Percentiles rank a stretch among this genome's conserved stretches.
These are phyloP conservation scores for Ceratoteleas bidentatus DNA, from an alignment of 1,140 invertebrate species.

Conservation along the genomic window DNA sequence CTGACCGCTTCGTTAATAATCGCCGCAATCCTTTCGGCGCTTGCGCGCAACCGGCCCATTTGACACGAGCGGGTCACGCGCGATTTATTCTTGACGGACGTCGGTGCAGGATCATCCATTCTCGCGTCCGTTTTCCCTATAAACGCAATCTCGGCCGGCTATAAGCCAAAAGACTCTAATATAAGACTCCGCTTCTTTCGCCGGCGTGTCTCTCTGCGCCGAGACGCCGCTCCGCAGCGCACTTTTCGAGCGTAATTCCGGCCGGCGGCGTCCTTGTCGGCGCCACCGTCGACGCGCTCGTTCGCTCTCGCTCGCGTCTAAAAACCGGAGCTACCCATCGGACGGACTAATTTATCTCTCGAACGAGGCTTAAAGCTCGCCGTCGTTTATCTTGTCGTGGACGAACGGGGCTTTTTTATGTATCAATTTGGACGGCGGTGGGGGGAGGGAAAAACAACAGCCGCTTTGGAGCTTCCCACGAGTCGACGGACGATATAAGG, in stretches of 20 bases:
- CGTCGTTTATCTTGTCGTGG: conserved; percentile 75
- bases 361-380: conserved; percentile 73
- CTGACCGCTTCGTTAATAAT: no score
- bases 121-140: conserved; percentile 61
- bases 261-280: conserved; percentile 24
- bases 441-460: conserved; percentile 24
- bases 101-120: conserved; percentile 55
- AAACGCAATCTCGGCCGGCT: conserved; percentile 62
- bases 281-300: conserved; percentile 2
- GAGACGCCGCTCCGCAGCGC: conserved; percentile 33
- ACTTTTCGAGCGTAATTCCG: conserved; percentile 53
- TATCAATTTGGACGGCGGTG: conserved; percentile 53
- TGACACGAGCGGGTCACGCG: conserved; percentile 12
- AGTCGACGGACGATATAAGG: neutral
- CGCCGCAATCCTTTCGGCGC: no score
- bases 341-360: conserved; percentile 76
- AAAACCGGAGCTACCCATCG: conserved; percentile 71
- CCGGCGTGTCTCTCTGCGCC: conserved; percentile 33
- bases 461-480: conserved; percentile 31
- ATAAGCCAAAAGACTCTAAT: conserved; percentile 62
- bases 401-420: conserved; percentile 68
- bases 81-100: conserved; percentile 56
- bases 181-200: conserved; percentile 49
- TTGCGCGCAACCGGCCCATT: no score
- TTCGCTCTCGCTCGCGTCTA: conserved; percentile 39